Evolutionary conservation across 2,888 invertebrate genomes (phyloP).

Genomic region (Drymonia ruficornis): DNA sequence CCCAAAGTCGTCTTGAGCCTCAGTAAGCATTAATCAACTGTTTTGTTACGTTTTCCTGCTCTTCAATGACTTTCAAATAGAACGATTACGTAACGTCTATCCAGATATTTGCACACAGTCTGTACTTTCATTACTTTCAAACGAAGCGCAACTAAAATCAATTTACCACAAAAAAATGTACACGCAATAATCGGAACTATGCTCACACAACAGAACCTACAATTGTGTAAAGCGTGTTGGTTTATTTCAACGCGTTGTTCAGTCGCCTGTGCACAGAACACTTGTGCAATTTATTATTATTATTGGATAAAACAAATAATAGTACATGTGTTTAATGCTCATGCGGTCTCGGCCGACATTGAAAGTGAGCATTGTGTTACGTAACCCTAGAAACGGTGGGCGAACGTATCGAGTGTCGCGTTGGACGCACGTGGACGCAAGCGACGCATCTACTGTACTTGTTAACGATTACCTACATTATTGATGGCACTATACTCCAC

Average conservation of each 20-base stretch:
- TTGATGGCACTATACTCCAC: too few relatives aligned
- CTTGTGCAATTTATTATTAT: slow-evolving; percentile 25
- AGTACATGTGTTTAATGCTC: slow-evolving; percentile 27
- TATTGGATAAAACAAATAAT: slow-evolving; percentile 37
- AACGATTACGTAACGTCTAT: background rate
- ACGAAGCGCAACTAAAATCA: slow-evolving; percentile 6
- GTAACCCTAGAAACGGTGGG: slow-evolving; percentile 75
- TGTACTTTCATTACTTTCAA: slow-evolving; percentile 17
- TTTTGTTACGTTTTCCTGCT: background rate
- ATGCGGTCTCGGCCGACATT: slow-evolving; percentile 63
- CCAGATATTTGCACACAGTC: slow-evolving; percentile 12
- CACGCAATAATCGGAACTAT: slow-evolving; percentile 6
- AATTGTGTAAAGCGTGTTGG: slow-evolving; percentile 6
- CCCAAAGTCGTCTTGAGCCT: too few relatives aligned
- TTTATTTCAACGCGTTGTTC: background rate
- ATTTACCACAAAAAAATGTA: background rate
- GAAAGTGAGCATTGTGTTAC: slow-evolving; percentile 79
- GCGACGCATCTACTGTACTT: slow-evolving; percentile 20
- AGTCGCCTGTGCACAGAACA: slow-evolving; percentile 8
- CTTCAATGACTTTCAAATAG: slow-evolving; percentile 3
- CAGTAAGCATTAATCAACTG: background rate
- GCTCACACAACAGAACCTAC: background rate
- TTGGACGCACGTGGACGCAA: slow-evolving; percentile 67
- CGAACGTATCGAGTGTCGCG: slow-evolving; percentile 70
- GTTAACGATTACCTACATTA: too few relatives aligned